These are phyloP conservation scores for Nothobranchius kuhntae DNA, from an alignment of 2,113 vertebrate species.

Conservation along the genomic window DNA sequence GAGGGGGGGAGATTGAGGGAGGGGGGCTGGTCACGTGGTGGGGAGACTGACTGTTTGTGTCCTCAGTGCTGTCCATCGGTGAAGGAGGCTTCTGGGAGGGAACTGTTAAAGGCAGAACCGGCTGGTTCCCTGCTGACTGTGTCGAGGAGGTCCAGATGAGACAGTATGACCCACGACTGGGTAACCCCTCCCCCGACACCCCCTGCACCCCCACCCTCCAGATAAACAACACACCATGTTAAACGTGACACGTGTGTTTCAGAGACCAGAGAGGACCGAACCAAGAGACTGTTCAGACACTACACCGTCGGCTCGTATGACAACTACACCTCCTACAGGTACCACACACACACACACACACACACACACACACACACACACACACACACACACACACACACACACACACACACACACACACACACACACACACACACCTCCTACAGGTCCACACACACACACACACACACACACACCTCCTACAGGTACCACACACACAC, in stretches of 20 bases:
- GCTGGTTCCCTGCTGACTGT: conserved; percentile 98
- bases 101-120: conserved; percentile 91
- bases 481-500: too few species aligned
- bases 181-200: conserved; percentile 67
- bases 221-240: neutral
- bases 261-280: conserved; percentile 93
- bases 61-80: conserved; percentile 91
- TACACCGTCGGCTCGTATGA: conserved; percentile 94
- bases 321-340: conserved; percentile 94
- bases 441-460: too few species aligned
- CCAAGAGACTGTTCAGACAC: conserved; percentile 92
- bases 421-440: too few species aligned
- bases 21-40: too few species aligned
- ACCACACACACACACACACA: neutral
- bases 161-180: conserved; percentile 89
- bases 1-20: conserved; percentile 16
- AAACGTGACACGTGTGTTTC: conserved; percentile 23
- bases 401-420: too few species aligned
- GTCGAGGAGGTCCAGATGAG: conserved; percentile 98
- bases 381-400: too few species aligned
- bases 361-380: too few species aligned
- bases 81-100: conserved; percentile 99
- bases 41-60: conserved; percentile 11
- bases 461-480: too few species aligned
- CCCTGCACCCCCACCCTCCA: neutral